Evolutionary conservation across 2,888 invertebrate species (phyloP), one percentile per base, ranked within the genome.

Genomic region (Drosophila falleni): DNA sequence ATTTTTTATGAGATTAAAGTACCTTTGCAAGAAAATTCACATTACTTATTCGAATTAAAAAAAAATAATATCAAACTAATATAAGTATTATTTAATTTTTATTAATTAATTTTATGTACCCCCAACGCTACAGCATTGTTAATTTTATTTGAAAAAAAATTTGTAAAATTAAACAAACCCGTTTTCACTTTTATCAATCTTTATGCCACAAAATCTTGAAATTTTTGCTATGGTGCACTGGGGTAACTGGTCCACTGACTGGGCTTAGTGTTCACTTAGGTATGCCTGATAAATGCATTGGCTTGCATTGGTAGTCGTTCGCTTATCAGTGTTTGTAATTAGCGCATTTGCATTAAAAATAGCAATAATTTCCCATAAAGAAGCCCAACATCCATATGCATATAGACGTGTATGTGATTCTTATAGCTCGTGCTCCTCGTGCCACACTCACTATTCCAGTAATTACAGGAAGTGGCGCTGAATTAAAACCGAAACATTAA

Each of bases 311-410:
- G 65, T 61, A 42, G 70, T 74, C 66, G 58, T 58, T 63, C 19
- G 50, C 86, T 87, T 87, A 87, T 87, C 86, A 87, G 89, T 87
- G 86, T 89, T 89, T 89, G 89, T 87, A 87, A 89, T 89, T 87
- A 89, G 89, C 89, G 89, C 87, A 89, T 87, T 87, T 89, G 89
- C 86, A 87, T 87, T 87, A 89, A 87, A 87, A 87, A 89, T 87
- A 87, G 89, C 86, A 87, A 87, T 87, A 87, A 89, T 87, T 87
- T 87, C 77, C 87, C 72, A 87, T 87, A 81, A 87, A 87, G 87
- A 86, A 73, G 74, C 70, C 75, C 70, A 84, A 66, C 78, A 76
- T 71, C 72, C 74, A 74, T 74, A 68, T 65, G 39, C 41, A 53
- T 49, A n/a, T 42, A 8, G 15, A 35, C 15, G 16, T 26, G 15